Evolutionary conservation across 2,888 invertebrate genomes (phyloP).

Genomic region (Andricus curvator): DNA sequence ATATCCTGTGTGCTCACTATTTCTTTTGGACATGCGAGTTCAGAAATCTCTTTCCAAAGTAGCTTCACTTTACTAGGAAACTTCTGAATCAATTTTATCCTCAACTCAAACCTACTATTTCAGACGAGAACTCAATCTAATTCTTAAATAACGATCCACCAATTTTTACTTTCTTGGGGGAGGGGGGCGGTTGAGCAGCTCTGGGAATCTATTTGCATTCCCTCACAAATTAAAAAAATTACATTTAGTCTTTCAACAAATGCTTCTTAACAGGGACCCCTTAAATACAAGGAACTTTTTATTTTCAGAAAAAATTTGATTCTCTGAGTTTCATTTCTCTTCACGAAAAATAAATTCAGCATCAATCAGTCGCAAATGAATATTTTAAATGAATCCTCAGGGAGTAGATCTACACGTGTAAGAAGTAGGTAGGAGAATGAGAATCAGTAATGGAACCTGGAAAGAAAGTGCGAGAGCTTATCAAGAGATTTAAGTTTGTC

Average conservation of each 20-base stretch:
- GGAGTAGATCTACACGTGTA: conserved; percentile 17
- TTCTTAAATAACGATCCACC: neutral
- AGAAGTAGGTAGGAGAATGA: conserved; percentile 10
- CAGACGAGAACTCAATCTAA: neutral
- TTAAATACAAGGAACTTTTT: too few relatives aligned
- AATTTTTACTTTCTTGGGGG: too few relatives aligned
- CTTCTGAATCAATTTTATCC: conserved; percentile 9
- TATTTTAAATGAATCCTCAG: conserved; percentile 47
- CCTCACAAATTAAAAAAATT: too few relatives aligned
- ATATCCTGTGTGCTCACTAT: conserved; percentile 66
- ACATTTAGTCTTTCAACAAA: too few relatives aligned
- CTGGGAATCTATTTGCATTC: too few relatives aligned
- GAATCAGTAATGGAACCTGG: conserved; percentile 24
- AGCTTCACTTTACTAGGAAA: conserved; percentile 5
- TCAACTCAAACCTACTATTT: neutral
- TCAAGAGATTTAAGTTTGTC: conserved; percentile 74
- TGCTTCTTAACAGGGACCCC: too few relatives aligned
- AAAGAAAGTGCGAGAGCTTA: conserved; percentile 65
- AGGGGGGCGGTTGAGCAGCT: too few relatives aligned
- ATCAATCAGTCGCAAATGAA: conserved; percentile 39
- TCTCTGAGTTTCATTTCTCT: neutral
- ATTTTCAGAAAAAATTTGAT: neutral
- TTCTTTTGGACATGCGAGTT: conserved; percentile 70
- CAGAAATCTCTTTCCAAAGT: conserved; percentile 42
- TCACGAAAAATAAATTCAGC: neutral